A percentile compares a stretch with the other conserved stretches of the same genome.
Conservation (phyloP, 2,888 invertebrate species). For the Pycnomerus fuliginosus region DNA sequence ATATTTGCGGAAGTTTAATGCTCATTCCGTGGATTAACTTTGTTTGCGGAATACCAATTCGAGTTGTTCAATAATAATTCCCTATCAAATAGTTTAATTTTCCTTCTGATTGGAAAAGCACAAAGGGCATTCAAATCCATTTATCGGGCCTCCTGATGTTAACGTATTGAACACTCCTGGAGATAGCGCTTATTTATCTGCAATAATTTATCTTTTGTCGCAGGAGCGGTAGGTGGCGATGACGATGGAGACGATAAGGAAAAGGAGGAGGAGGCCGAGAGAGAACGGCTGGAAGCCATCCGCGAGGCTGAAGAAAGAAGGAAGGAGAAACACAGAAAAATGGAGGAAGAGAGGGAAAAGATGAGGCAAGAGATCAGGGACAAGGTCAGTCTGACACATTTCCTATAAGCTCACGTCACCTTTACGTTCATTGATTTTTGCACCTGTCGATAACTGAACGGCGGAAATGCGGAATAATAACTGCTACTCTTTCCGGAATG, state of each 20-base stretch:
- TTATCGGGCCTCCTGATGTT: neutral
- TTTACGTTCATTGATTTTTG: too few relatives aligned
- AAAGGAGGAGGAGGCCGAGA: conserved; percentile 97
- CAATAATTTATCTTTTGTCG: conserved; percentile 31
- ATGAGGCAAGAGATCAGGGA: conserved; percentile 99
- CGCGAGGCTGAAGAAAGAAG: conserved; percentile 96
- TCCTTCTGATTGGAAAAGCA: too few relatives aligned
- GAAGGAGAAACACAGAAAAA: conserved; percentile 99
- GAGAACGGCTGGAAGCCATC: conserved; percentile 97
- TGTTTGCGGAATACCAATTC: conserved; percentile 4
- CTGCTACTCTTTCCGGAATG: too few relatives aligned
- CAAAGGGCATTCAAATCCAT: too few relatives aligned
- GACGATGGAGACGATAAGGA: conserved; percentile 95
- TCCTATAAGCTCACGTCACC: neutral
- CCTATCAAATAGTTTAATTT: too few relatives aligned
- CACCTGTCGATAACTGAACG: too few relatives aligned
- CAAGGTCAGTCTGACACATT: conserved; percentile 70
- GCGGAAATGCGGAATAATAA: too few relatives aligned
- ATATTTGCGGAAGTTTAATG: conserved; percentile 11
- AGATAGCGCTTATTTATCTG: too few relatives aligned
- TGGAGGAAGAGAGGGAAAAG: conserved; percentile 99
- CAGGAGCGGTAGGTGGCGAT: conserved; percentile 88
- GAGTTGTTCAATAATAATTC: too few relatives aligned
- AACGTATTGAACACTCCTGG: neutral
- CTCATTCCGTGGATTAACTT: conserved; percentile 12